Evolutionary conservation across 1,140 invertebrate genomes (phyloP), one percentile per base, ranked within the genome.

Genomic region (Heliconius eleuchia): DNA sequence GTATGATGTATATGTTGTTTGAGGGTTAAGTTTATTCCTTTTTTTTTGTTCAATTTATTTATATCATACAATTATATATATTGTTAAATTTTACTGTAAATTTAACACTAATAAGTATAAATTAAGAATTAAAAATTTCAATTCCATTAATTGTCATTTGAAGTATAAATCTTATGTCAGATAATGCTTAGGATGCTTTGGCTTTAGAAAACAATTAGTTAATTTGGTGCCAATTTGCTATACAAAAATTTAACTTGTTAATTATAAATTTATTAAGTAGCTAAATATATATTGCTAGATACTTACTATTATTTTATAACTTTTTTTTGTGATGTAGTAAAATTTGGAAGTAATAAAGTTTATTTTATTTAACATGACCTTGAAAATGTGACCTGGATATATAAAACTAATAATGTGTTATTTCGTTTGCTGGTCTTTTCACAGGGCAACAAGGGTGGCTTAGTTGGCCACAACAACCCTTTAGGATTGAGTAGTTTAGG

Each of bases 401-500:
- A 66, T 52, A 83, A 82, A 90, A 89, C 86, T 93, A 89, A 91
- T 89, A 78, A 85, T 86, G 84, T 84, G 80, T 86, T 86, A 83
- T 89, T 71, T 87, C 87, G 87, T 92, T 82, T 94, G 85, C 87
- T 91, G 91, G 91, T 92, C 87, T 93, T 90, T 92, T 94, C 80
- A 93, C 95, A 97, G 96, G 96, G 96, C 80, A 97, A 96, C 87
- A 97, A 97, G 91, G 95, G 95, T 90, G 95, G 95, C 84, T 95
- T 97, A 94, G 96, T 97, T 74, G 95, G 96, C 81, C 97, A 97
- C 80, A 94, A 96, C 84, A 96, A 93, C 84, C 90, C 96, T 30
- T 96, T 97, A 95, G 95, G 96, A 72, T 95, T 96, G 88, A 96
- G 96, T 88, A 96, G 96, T 83, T 95, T 97, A 88, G 97, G 97